Evolutionary conservation across 2,113 vertebrate genomes (phyloP).

Genomic region (Syngnathus typhle): DNA sequence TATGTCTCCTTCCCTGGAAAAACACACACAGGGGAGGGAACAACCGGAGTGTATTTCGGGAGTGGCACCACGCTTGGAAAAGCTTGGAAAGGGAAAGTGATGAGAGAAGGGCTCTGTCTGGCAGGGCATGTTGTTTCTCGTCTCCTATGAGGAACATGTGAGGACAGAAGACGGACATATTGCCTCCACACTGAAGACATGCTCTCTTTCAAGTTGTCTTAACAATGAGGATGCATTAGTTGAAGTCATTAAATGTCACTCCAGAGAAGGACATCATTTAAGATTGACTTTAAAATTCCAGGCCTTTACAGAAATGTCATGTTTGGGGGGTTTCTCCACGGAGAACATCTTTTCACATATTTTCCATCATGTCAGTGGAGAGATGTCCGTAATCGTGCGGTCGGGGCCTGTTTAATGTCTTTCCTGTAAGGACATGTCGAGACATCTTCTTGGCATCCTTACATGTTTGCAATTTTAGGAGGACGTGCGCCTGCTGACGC

Average conservation of each 20-base stretch:
- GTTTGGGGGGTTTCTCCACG: too few species aligned
- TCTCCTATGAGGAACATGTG: not conserved
- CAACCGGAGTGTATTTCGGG: not conserved
- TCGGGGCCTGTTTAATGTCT: not conserved
- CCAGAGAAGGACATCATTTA: too few species aligned
- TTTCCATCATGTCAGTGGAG: not conserved
- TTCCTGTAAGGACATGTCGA: not conserved
- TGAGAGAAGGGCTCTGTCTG: not conserved
- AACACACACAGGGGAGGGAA: not conserved
- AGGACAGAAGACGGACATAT: not conserved
- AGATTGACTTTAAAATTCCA: too few species aligned
- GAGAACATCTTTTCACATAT: not conserved
- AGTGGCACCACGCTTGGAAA: not conserved
- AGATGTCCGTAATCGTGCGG: not conserved
- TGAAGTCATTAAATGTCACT: too few species aligned
- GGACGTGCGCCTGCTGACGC: not conserved
- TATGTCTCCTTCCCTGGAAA: constrained; percentile 1
- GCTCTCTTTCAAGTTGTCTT: too few species aligned
- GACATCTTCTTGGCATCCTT: not conserved
- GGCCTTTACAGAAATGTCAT: too few species aligned
- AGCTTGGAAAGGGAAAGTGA: not conserved
- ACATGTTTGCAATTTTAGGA: not conserved
- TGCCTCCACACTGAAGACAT: not conserved
- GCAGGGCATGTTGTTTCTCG: not conserved
- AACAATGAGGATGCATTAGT: too few species aligned